A percentile compares a stretch with the other conserved stretches of the same genome.
Evolutionary conservation across 2,888 invertebrate species (phyloP).

Genomic region (Melanostoma mellinum): DNA sequence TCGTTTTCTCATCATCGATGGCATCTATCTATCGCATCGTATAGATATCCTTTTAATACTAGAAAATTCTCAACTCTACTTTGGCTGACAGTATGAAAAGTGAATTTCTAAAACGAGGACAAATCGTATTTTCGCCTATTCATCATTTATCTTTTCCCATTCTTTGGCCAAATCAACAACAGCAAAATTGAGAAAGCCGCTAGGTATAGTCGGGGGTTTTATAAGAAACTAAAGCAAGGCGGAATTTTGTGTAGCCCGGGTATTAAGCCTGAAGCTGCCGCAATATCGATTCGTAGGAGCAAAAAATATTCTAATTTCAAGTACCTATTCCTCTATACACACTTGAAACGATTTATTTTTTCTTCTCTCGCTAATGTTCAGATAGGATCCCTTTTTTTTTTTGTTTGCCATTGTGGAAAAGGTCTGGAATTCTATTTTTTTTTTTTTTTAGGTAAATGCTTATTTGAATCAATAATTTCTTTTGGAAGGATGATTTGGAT

Average conservation of each 20-base stretch:
- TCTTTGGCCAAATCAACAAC: not conserved
- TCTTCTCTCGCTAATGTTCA: slow-evolving; percentile 3
- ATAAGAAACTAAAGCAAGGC: not conserved
- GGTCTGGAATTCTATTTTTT: slow-evolving; percentile 1
- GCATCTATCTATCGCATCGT: not conserved
- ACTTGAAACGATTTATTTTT: slow-evolving; percentile 3
- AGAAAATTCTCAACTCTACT: slow-evolving; percentile 8
- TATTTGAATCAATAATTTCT: slow-evolving; percentile 25
- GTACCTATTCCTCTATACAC: not conserved
- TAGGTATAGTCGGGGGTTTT: not conserved
- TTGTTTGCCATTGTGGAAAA: not conserved
- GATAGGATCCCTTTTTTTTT: not conserved
- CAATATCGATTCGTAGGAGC: not conserved
- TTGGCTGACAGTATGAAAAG: not conserved
- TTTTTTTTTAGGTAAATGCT: not conserved
- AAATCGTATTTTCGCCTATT: not conserved
- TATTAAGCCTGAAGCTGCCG: not conserved
- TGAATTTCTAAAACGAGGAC: not conserved
- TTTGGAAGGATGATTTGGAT: slow-evolving; percentile 12
- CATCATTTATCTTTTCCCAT: not conserved
- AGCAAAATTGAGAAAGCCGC: not conserved
- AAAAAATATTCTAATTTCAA: slow-evolving; percentile 14
- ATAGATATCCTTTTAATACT: slow-evolving; percentile 2
- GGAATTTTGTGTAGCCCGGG: not conserved
- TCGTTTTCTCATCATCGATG: slow-evolving; percentile 10